Base-by-base conservation (phyloP, 1,140 invertebrate genomes). In the Drosophila neocordata region DNA sequence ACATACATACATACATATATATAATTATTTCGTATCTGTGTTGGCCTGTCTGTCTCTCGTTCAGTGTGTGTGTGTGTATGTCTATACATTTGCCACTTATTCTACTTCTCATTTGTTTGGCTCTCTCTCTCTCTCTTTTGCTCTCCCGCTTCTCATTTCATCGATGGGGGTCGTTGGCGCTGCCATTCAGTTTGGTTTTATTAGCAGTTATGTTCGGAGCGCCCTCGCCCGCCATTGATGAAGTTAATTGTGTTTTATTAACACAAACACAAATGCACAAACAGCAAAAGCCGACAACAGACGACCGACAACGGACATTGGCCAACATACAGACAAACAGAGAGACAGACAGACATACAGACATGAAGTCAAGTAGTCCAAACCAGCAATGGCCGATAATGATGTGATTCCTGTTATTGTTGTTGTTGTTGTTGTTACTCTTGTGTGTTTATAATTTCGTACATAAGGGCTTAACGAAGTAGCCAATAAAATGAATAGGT, bases 191-290 rank as follows among this genome's bases (percentile, higher is more conserved):
- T 69, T 56, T 79, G 77, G 64, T 88, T 87, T 87, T 87, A 87
- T 88, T 88, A 88, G 83, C 83, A 88, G 79, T 88, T 87, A 88
- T 87, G 83, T 69, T 75, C 75, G 65, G 44, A 52, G 38, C 20
- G 38, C 74, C 52, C 62, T 71, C 52, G 53, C 58, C 68, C 67
- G 71, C 88, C 89, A 90, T 90, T 90, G 89, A 90, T 90, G 77
- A 83, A 90, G 81, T 87, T 90, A 90, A 90, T 90, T 90, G 89
- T 90, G 89, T 90, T 90, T 90, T 90, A 90, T 90, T 90, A 90
- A 89, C 89, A 90, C 89, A 90, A 90, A 90, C 89, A 87, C 83
- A 87, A 78, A 73, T 82, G 74, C 82, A 58, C 81, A 88, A 88
- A 87, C 79, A 88, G 65, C 68, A 61, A 58, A 31, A 64, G 71